Conservation (phyloP, 1,140 invertebrate species). For the Diorhabda carinulata region DNA sequence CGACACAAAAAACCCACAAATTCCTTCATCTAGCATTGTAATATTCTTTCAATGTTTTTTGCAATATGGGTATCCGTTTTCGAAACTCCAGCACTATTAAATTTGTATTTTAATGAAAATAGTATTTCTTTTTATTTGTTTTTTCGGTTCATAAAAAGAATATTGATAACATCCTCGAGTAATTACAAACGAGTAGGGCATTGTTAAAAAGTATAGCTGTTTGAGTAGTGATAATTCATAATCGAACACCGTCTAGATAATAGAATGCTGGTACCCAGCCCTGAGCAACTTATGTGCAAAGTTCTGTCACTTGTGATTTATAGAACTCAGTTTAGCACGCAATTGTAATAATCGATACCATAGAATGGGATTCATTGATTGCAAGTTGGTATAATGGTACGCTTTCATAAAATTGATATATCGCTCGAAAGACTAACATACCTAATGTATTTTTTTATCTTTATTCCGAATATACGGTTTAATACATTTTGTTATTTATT, state of each 20-base stretch:
- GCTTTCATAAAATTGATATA: slow-evolving; percentile 11
- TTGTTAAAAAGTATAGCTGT: neutral
- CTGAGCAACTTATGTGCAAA: slow-evolving; percentile 12
- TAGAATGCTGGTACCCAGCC: slow-evolving; percentile 14
- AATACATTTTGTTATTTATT: neutral
- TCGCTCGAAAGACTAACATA: slow-evolving; percentile 1
- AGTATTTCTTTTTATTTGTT: no score
- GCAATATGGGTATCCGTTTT: no score
- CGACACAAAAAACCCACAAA: no score
- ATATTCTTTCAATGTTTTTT: no score
- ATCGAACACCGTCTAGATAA: neutral
- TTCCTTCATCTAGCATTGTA: no score
- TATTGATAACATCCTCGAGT: no score
- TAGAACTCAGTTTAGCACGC: slow-evolving; percentile 13
- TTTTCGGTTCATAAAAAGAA: no score
- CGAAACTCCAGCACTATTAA: no score
- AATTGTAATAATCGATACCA: slow-evolving; percentile 15
- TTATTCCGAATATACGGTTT: neutral
- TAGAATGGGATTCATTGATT: slow-evolving; percentile 13
- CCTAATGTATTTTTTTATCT: slow-evolving; percentile 3
- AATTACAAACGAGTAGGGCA: no score
- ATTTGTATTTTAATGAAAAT: no score
- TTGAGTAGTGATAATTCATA: slow-evolving; percentile 9
- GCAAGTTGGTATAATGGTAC: slow-evolving; percentile 11
- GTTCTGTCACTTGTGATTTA: slow-evolving; percentile 10